phyloP scores from a whole-genome alignment of 2,797 vertebrate species.

The Erithacus rubecula region DNA sequence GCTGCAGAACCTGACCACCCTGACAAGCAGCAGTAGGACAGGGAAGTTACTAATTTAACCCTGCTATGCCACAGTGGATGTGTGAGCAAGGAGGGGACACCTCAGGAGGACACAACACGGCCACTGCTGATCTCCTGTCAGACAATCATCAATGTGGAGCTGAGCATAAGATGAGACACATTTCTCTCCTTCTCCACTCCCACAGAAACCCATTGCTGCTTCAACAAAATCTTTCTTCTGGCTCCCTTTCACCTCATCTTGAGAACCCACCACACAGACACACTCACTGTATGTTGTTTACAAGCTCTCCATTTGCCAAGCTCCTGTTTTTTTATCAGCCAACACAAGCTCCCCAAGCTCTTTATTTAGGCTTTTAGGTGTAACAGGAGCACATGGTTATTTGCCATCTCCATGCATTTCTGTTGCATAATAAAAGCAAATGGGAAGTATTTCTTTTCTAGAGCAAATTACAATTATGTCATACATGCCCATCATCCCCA shows the following conservation, averaged over 20 bases:
- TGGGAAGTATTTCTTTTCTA: background rate
- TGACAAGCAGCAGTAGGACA: background rate
- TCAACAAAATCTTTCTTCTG: background rate
- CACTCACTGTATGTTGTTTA: background rate
- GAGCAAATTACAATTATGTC: background rate
- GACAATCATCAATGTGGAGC: background rate
- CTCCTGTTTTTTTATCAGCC: background rate
- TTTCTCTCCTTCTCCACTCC: background rate
- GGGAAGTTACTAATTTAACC: background rate
- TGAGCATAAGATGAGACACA: background rate
- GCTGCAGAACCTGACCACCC: background rate
- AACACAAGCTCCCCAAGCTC: background rate
- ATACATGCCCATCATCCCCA: background rate
- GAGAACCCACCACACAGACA: background rate
- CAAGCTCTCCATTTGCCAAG: background rate
- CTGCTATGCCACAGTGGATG: fast-evolving
- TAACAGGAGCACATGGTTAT: background rate
- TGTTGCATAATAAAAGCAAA: background rate
- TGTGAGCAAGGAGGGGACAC: background rate
- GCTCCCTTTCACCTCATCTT: background rate
- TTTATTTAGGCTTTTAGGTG: background rate
- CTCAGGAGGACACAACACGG: background rate
- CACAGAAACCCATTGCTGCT: background rate
- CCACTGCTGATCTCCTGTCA: background rate
- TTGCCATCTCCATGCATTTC: background rate